Evolutionary conservation across 2,797 vertebrate genomes (phyloP).

Genomic region (Catamblyrhynchus diadema): DNA sequence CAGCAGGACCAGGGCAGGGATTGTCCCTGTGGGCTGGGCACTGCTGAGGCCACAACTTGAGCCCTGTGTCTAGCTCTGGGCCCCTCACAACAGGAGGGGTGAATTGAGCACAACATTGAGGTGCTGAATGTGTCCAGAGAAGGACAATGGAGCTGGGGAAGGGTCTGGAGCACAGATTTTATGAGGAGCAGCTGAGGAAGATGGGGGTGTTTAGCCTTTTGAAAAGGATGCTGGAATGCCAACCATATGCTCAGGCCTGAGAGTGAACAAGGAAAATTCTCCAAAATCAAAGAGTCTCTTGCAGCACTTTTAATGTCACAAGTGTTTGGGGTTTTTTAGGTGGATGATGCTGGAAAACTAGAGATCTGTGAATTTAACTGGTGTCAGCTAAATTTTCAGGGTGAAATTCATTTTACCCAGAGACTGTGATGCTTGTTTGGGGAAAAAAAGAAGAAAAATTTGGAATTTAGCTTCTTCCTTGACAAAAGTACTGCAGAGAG

Average conservation of each 20-base stretch:
- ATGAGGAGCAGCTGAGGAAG: background rate
- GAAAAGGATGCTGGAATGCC: background rate
- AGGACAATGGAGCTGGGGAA: background rate
- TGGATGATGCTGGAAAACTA: background rate
- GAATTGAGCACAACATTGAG: background rate
- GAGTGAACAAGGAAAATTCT: background rate
- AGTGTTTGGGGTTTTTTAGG: background rate
- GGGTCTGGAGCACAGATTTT: background rate
- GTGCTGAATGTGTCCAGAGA: background rate
- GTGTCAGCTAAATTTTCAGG: background rate
- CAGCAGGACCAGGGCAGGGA: background rate
- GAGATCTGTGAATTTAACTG: background rate
- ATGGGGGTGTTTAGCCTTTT: background rate
- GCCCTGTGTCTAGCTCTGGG: background rate
- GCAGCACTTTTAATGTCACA: background rate
- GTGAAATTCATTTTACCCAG: background rate
- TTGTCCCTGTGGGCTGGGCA: fast-evolving
- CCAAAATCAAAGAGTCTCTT: background rate
- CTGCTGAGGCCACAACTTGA: background rate
- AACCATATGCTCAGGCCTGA: background rate
- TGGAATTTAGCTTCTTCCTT: background rate
- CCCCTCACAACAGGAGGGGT: background rate
- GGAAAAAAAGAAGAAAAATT: background rate
- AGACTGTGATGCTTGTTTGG: background rate
- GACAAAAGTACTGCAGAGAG: background rate